Base-by-base conservation (phyloP, 2,797 vertebrate species). In the Echiichthys vipera region DNA sequence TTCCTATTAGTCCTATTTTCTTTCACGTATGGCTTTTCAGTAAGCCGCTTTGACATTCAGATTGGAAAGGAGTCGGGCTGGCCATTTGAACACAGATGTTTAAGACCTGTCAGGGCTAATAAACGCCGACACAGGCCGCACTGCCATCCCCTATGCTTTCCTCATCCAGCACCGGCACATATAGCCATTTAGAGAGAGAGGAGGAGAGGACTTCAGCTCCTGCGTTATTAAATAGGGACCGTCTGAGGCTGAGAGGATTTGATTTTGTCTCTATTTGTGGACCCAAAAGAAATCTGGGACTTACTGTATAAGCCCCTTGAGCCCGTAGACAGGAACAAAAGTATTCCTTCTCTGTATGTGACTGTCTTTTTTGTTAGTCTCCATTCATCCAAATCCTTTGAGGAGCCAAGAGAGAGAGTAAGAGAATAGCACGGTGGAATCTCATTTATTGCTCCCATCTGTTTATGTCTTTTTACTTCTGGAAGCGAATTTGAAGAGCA, bases 161-260 rank as follows among this genome's bases (percentile, higher is more conserved):
- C 40, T 18, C 55, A 72, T 76, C 77, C 78, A 64, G 72, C 25
- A 11, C 51, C 80, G 77, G 78, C 77, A 77, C 69, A 65, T 34
- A 20, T 37, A 54, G 73, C 43, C 20, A 8, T 73, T 77, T 68
- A 75, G 4, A 36, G 12, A 36, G n/a, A n/a, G n/a, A n/a, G n/a
- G n/a, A n/a, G 69, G 72, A 81, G 54, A 66, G 65, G 54, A 74
- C 83, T 77, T 71, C 69, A 65, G 71, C 81, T 78, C 58, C 70
- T 32, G 51, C 56, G 22, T 88, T 89, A 89, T 89, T 92, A 92
- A 91, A 91, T 58, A 77, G 74, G 82, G 89, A 89, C 74, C n/a
- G 32, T 84, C 76, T 84, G 80, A 88, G 72, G 51, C 80, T 69
- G 65, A 70, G 56, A 22, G 84, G 80, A 92, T 91, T 90, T 79